phyloP scores from a whole-genome alignment of 2,797 vertebrate species.

The Sebastes taczanowskii region DNA sequence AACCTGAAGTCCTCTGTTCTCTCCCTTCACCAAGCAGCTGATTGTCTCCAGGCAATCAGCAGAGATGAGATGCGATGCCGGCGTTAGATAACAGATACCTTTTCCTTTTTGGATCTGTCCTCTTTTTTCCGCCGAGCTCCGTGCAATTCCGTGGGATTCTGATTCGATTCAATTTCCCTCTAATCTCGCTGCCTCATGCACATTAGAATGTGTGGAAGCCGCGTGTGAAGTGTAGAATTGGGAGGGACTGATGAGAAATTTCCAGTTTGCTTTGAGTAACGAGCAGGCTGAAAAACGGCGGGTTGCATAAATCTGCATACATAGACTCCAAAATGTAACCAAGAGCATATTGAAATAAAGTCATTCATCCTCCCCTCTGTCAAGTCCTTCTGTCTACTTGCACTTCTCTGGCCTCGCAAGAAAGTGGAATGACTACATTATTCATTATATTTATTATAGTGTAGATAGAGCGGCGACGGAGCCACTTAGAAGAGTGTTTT shows the following conservation, averaged over 20 bases:
- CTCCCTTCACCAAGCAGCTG: background rate
- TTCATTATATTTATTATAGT: conserved; percentile 62
- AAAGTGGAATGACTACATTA: conserved; percentile 58
- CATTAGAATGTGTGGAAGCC: conserved; percentile 27
- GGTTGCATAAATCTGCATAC: conserved; percentile 71
- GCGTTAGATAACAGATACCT: conserved; percentile 39
- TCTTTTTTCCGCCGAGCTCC: conserved; percentile 1
- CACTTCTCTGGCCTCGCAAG: conserved; percentile 24
- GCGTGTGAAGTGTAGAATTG: conserved; percentile 41
- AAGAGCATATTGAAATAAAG: conserved; percentile 52
- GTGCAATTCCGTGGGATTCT: conserved; percentile 57
- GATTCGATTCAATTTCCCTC: conserved; percentile 55
- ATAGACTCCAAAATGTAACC: conserved; percentile 48
- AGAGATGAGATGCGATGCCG: conserved; percentile 30
- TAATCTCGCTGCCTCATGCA: conserved; percentile 41
- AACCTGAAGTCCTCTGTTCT: conserved; percentile 11
- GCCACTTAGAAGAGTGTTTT: conserved; percentile 17
- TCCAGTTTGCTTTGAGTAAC: conserved; percentile 65
- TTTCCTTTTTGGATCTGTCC: conserved; percentile 29
- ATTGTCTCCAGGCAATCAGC: conserved; percentile 21
- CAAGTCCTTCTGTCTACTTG: conserved; percentile 48
- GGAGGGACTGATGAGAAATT: conserved; percentile 44
- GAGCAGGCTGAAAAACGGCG: conserved; percentile 38
- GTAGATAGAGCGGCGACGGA: conserved; percentile 21
- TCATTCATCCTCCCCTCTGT: conserved; percentile 58